These are phyloP conservation scores for Unio delphinus DNA, from an alignment of 2,888 invertebrate genomes.

Conservation along the genomic window DNA sequence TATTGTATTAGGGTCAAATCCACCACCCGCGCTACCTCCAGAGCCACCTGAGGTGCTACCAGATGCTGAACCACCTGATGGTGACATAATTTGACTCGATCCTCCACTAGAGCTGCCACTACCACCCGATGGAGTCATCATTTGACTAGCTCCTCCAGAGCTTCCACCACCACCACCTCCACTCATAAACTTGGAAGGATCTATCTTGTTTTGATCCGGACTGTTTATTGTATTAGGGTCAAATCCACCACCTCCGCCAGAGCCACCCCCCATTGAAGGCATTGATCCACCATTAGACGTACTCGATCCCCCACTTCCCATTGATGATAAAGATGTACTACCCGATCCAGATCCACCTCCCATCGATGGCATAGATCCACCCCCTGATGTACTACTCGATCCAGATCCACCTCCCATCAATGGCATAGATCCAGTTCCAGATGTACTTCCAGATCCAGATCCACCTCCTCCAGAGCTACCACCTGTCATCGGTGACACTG, in stretches of 20 bases:
- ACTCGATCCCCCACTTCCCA: background rate
- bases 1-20: constrained; percentile 19
- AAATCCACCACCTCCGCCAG: constrained; percentile 17
- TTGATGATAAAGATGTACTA: background rate
- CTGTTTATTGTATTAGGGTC: constrained; percentile 24
- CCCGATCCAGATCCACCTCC: background rate
- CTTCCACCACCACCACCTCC: constrained; percentile 17
- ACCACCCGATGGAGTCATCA: constrained; percentile 7
- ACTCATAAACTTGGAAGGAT: constrained; percentile 32
- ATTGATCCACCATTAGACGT: background rate
- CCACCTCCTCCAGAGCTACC: constrained; percentile 4
- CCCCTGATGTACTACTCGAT: constrained; percentile 1
- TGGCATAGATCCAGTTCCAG: background rate
- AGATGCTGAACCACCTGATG: constrained; percentile 7
- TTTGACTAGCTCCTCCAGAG: constrained; percentile 4
- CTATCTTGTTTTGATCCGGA: constrained; percentile 35
- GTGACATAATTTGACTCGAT: constrained; percentile 12
- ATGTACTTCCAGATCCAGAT: background rate
- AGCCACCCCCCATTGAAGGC: constrained; percentile 11
- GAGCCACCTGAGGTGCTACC: background rate
- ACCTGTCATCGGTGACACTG: background rate
- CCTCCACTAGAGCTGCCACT: constrained; percentile 15
- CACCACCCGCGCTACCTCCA: constrained; percentile 2
- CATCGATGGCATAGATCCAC: background rate
- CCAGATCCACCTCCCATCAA: constrained; percentile 4